Percentiles rank a stretch among this genome's conserved stretches.
phyloP scores from a whole-genome alignment of 2,888 invertebrate genomes.

The Craniophora ligustri region DNA sequence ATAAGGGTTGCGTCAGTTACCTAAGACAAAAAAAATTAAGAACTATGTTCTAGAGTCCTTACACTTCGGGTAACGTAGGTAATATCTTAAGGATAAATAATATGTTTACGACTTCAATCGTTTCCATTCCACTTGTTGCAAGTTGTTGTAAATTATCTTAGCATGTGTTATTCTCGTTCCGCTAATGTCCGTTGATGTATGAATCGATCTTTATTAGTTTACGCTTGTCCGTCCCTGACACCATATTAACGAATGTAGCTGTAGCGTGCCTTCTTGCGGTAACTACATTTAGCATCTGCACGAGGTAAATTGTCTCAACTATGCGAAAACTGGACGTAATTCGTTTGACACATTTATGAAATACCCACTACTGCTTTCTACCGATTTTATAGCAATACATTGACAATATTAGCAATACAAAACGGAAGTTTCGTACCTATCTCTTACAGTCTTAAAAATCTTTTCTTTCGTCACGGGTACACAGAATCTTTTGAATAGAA shows the following conservation, averaged over 20 bases:
- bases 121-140: conserved; percentile 8
- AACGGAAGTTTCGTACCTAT: no score
- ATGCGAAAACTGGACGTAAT: background rate
- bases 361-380: no score
- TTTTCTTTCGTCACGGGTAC: no score
- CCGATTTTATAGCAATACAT: no score
- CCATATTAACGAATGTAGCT: conserved; percentile 43
- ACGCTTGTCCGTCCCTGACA: conserved; percentile 53
- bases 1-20: no score
- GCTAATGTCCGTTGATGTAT: conserved; percentile 40
- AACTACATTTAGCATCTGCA: conserved; percentile 27
- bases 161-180: conserved; percentile 19
- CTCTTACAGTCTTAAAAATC: no score
- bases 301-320: conserved; percentile 22
- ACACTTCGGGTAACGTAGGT: no score
- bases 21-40: no score
- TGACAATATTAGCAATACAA: no score
- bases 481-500: no score
- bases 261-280: conserved; percentile 22
- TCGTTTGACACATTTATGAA: conserved; percentile 7
- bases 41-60: no score
- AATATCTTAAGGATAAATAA: no score
- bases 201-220: conserved; percentile 46
- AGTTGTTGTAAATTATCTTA: conserved; percentile 36
- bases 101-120: conserved; percentile 1